Percentiles rank a stretch among this genome's conserved stretches.
phyloP scores from a whole-genome alignment of 1,140 invertebrate species.

The Trinorchestia longiramus region DNA sequence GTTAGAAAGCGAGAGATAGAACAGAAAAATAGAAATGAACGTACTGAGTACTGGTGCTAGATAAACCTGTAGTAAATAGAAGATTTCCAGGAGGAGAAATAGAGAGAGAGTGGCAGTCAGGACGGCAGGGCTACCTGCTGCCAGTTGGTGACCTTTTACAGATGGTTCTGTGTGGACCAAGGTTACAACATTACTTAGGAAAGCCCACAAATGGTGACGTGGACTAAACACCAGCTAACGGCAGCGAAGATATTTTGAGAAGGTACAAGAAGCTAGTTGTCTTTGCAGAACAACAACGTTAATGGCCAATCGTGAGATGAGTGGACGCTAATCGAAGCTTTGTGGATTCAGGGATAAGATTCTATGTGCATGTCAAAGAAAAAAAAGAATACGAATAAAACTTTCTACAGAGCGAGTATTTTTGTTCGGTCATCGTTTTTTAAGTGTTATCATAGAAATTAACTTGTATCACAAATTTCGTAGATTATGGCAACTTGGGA shows the following conservation, averaged over 20 bases:
- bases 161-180: slow-evolving; percentile 23
- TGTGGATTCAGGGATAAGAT: neutral
- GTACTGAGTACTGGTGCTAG: neutral
- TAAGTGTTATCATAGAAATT: neutral
- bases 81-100: neutral
- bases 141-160: slow-evolving; percentile 41
- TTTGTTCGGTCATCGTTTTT: neutral
- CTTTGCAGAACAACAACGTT: neutral
- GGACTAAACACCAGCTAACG: neutral
- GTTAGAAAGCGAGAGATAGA: neutral
- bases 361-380: neutral
- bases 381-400: neutral
- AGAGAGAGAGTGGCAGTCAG: slow-evolving; percentile 15
- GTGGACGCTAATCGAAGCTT: neutral
- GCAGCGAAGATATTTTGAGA: neutral
- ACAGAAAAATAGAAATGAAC: neutral
- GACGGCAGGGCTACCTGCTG: neutral
- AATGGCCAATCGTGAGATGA: neutral
- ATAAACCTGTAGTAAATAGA: neutral
- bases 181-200: slow-evolving; percentile 33
- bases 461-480: neutral
- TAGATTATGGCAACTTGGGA: neutral
- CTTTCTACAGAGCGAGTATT: neutral
- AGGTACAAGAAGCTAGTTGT: neutral
- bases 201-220: slow-evolving; percentile 2